phyloP scores from a whole-genome alignment of 2,888 invertebrate species.

The Liposcelis brunnea region DNA sequence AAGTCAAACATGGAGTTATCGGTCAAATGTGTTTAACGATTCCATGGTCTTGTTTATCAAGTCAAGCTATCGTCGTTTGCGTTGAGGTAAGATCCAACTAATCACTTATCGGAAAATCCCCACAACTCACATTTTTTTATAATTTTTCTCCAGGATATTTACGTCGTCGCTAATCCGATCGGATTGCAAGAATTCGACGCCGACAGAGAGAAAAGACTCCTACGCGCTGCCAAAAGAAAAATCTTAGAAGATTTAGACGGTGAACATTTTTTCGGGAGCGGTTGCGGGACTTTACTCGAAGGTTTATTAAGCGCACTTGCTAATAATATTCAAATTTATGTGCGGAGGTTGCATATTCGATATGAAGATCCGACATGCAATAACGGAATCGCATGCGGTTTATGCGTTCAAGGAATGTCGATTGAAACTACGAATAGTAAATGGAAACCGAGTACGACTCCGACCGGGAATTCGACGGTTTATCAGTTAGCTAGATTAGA shows the following conservation, averaged over 20 bases:
- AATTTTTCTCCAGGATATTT: conserved; percentile 35
- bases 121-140: not conserved
- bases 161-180: conserved; percentile 58
- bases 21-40: conserved; percentile 57
- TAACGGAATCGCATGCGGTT: conserved; percentile 49
- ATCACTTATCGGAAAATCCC: too few relatives aligned
- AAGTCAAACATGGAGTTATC: conserved; percentile 63
- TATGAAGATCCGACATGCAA: conserved; percentile 60
- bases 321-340: conserved; percentile 61
- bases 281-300: conserved; percentile 43
- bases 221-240: conserved; percentile 53
- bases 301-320: conserved; percentile 56
- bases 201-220: conserved; percentile 51
- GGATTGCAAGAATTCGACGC: conserved; percentile 48
- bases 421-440: conserved; percentile 69
- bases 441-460: conserved; percentile 55
- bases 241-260: conserved; percentile 48
- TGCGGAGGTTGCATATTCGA: conserved; percentile 61
- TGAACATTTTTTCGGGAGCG: conserved; percentile 31
- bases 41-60: conserved; percentile 61
- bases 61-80: conserved; percentile 50
- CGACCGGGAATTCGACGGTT: conserved; percentile 37
- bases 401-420: conserved; percentile 58
- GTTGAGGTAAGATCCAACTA: conserved; percentile 35
- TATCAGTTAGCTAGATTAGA: conserved; percentile 63